A percentile compares a stretch with the other conserved stretches of the same genome.
phyloP scores from a whole-genome alignment of 2,888 invertebrate species.

The Drosophila ezoana region DNA sequence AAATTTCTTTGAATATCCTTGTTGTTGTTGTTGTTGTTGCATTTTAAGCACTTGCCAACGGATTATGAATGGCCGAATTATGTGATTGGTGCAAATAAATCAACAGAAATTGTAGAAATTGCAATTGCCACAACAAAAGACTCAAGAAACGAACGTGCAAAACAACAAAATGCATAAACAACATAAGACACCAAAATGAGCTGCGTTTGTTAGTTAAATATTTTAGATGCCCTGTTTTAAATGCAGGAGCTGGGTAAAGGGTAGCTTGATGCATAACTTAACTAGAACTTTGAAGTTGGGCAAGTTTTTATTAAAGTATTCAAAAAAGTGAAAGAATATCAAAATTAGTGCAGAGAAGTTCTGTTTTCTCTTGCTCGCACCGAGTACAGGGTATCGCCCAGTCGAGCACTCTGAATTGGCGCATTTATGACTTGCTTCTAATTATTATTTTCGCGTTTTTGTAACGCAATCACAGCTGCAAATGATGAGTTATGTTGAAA shows the following conservation, averaged over 20 bases:
- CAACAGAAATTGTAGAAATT: constrained; percentile 33
- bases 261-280: no score
- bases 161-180: constrained; percentile 30
- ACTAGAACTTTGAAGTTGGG: no score
- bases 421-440: constrained; percentile 15
- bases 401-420: neutral
- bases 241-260: neutral
- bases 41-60: constrained; percentile 31
- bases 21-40: constrained; percentile 9
- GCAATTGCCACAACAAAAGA: constrained; percentile 70
- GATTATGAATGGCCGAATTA: constrained; percentile 57
- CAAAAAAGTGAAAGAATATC: neutral
- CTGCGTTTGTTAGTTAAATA: constrained; percentile 12
- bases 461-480: constrained; percentile 19
- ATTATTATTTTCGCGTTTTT: constrained; percentile 26
- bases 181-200: constrained; percentile 29
- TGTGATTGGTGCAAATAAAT: constrained; percentile 69
- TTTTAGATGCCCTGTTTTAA: constrained; percentile 17
- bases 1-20: constrained; percentile 22
- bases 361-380: no score
- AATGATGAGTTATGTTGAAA: constrained; percentile 46
- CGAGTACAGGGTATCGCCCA: neutral
- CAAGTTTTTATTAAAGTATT: no score
- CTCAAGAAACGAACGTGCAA: constrained; percentile 67
- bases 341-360: neutral